Conservation (phyloP, 1,140 invertebrate genomes). For the Venturia canescens region DNA sequence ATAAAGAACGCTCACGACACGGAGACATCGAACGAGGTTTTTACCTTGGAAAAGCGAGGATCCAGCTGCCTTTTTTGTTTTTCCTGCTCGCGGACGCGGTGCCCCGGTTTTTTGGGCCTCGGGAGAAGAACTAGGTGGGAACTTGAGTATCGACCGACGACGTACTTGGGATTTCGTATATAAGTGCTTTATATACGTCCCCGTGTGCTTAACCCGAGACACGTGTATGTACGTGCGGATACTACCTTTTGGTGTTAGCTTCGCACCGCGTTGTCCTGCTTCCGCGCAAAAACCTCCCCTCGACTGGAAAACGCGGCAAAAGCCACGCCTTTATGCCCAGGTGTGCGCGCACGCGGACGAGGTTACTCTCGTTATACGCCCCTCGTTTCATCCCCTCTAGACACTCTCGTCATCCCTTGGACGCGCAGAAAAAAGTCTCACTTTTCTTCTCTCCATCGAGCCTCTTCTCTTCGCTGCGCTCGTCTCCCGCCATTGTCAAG, state of each 20-base stretch:
- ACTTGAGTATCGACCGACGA: not conserved
- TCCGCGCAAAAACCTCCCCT: constrained; percentile 61
- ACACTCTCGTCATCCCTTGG: not conserved
- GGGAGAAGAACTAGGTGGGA: too few relatives aligned
- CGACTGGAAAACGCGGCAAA: constrained; percentile 58
- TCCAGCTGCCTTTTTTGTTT: too few relatives aligned
- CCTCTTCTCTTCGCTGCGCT: constrained; percentile 44
- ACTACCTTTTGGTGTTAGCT: not conserved
- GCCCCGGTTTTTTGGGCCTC: too few relatives aligned
- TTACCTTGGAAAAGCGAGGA: too few relatives aligned
- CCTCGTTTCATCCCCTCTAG: not conserved
- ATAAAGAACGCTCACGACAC: too few relatives aligned
- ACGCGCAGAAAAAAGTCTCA: not conserved
- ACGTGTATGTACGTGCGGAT: not conserved
- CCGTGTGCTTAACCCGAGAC: not conserved
- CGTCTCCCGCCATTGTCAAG: not conserved
- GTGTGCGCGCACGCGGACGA: constrained; percentile 59
- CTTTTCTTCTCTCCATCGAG: constrained; percentile 54
- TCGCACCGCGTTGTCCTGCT: constrained; percentile 57
- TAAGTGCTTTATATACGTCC: not conserved
- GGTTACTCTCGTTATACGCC: constrained; percentile 55
- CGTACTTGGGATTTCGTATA: not conserved
- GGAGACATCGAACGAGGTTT: too few relatives aligned
- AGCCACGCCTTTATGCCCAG: constrained; percentile 67
- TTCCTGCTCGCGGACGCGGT: too few relatives aligned